Evolutionary conservation across 2,113 vertebrate species (phyloP).

Genomic region (Chaetodon auriga): DNA sequence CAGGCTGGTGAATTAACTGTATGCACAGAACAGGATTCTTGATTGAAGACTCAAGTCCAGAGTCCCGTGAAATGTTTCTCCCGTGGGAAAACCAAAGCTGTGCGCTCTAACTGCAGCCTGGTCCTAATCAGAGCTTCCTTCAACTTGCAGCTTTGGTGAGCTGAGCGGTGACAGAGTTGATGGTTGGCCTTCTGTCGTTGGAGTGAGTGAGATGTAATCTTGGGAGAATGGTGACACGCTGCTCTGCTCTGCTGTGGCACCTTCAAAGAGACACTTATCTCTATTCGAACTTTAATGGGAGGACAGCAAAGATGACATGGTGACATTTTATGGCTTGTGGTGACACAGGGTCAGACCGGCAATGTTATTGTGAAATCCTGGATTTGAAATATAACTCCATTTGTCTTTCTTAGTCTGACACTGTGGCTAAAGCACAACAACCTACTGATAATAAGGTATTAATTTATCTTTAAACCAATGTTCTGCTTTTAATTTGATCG

Average conservation of each 20-base stretch:
- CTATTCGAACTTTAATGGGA: background rate
- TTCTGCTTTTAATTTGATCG: background rate
- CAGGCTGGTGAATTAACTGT: background rate
- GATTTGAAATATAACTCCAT: background rate
- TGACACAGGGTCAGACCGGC: background rate
- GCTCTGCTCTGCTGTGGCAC: background rate
- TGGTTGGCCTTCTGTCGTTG: background rate
- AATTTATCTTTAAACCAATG: background rate
- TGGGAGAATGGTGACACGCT: background rate
- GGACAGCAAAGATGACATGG: background rate
- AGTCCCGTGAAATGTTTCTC: background rate
- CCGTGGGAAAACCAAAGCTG: background rate
- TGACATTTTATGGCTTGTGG: background rate
- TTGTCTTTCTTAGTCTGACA: background rate
- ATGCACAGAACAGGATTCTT: background rate
- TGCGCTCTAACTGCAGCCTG: background rate
- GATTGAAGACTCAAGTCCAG: background rate
- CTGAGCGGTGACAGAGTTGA: background rate
- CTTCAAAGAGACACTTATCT: background rate
- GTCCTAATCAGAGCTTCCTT: conserved; percentile 1
- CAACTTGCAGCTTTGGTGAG: background rate
- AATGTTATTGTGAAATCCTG: background rate
- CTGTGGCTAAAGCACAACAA: background rate
- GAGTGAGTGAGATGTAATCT: background rate
- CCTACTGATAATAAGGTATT: background rate